Conservation (phyloP, 1,140 invertebrate species). For the Penaeus chinensis region DNA sequence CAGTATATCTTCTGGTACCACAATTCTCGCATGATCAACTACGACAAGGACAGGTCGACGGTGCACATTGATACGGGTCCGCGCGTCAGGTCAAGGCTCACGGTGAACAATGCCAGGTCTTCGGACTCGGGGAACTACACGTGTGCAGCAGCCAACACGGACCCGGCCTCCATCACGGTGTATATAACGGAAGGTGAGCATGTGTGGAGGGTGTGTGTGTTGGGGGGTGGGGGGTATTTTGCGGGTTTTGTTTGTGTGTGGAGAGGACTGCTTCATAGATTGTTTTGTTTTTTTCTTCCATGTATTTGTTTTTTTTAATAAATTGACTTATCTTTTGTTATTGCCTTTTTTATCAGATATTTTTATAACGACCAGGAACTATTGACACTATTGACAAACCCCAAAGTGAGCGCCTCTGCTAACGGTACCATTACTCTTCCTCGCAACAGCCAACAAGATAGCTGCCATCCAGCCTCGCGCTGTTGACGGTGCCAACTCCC, state of each 20-base stretch:
- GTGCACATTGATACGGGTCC: slow-evolving; percentile 82
- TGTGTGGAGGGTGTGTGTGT: background rate
- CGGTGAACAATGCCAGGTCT: slow-evolving; percentile 74
- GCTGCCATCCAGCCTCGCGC: slow-evolving; percentile 9
- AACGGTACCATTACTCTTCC: too few relatives aligned
- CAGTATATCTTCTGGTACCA: slow-evolving; percentile 76
- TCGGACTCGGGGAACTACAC: slow-evolving; percentile 95
- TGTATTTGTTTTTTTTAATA: too few relatives aligned
- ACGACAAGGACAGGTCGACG: slow-evolving; percentile 83
- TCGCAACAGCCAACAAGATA: slow-evolving; percentile 7
- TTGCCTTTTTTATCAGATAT: too few relatives aligned
- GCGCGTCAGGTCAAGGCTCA: slow-evolving; percentile 65
- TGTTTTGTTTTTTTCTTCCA: too few relatives aligned
- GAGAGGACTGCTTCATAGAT: too few relatives aligned
- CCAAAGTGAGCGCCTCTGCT: too few relatives aligned
- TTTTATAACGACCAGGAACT: too few relatives aligned
- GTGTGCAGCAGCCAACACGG: slow-evolving; percentile 94
- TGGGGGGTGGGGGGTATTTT: too few relatives aligned
- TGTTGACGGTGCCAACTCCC: slow-evolving; percentile 4
- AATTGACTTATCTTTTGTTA: too few relatives aligned
- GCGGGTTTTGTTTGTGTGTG: too few relatives aligned
- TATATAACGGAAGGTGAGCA: slow-evolving; percentile 72
- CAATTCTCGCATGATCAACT: slow-evolving; percentile 93
- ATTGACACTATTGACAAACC: too few relatives aligned
- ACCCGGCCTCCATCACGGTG: slow-evolving; percentile 88